These are phyloP conservation scores for Ctenoplectra terminalis DNA, from an alignment of 1,140 invertebrate species.

Conservation along the genomic window DNA sequence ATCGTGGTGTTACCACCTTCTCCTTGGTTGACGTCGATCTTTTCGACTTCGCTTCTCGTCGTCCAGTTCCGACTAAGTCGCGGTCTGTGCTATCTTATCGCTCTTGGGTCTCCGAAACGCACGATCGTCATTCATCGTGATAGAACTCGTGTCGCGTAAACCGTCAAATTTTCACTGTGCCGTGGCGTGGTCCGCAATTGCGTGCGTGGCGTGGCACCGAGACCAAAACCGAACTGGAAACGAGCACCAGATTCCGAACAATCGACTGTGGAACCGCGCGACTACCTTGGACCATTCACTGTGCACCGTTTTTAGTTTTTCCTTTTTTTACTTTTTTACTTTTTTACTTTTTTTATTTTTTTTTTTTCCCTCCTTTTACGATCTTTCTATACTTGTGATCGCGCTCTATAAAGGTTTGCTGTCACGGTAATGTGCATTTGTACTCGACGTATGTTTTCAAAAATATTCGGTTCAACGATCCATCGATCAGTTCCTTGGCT, in stretches of 20 bases:
- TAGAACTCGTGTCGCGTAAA: slow-evolving; percentile 23
- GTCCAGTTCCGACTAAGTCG: slow-evolving; percentile 36
- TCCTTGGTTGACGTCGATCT: background rate
- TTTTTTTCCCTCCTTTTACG: no score
- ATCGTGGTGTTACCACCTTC: slow-evolving; percentile 22
- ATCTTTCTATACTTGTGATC: background rate
- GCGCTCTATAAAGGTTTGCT: background rate
- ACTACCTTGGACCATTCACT: slow-evolving; percentile 6
- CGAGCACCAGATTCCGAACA: background rate
- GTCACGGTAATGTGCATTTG: background rate
- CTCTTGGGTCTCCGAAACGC: background rate
- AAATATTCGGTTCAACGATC: background rate
- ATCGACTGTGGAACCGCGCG: slow-evolving; percentile 14
- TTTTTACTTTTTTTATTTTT: background rate
- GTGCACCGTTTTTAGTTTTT: background rate
- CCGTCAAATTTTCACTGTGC: slow-evolving; percentile 12
- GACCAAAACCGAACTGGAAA: slow-evolving; percentile 24
- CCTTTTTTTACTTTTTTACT: no score
- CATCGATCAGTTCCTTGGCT: background rate
- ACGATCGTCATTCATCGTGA: slow-evolving; percentile 6
- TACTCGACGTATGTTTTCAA: background rate
- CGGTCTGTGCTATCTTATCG: slow-evolving; percentile 28
- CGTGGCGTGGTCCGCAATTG: slow-evolving; percentile 28
- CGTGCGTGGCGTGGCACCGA: slow-evolving; percentile 40
- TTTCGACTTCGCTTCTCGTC: slow-evolving; percentile 3